Base-by-base conservation (phyloP, 2,797 vertebrate genomes). In the Hafferia zeledoni region DNA sequence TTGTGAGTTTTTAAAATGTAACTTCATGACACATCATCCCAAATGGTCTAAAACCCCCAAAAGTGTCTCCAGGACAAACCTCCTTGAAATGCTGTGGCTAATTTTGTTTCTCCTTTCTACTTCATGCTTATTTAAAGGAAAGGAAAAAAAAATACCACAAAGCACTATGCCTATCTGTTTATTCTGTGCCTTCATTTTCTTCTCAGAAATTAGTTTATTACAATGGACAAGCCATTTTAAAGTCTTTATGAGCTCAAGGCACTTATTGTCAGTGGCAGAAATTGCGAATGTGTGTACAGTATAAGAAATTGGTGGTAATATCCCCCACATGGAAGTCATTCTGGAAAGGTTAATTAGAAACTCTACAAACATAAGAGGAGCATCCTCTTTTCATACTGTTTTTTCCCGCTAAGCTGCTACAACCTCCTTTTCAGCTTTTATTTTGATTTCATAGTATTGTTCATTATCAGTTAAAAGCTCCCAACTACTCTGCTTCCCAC, bases 301-400 rank as follows among this genome's bases (percentile, higher is more conserved):
- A 13, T 64, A 75, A 69, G 85, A 69, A 89, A 87, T 25, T 0
- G 0, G 44, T 78, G 60, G 74, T 75, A 90, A 90, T 85, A 85
- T 92, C 46, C 41, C 43, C 78, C 30, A 30, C 25, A 44, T 22
- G 57, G 50, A 91, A 89, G 22, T 81, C 0, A 61, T 78, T 87
- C 49, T 89, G 69, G 69, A 89, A 89, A 86, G 69, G 83, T 74
- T 91, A 89, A 75, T 93, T 95, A 87, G 76, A 78, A 92, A 61
- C 47, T 78, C 47, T 50, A 5, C 55, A 41, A 85, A 75, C 19
- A 46, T 20, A 39, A 72, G 43, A 39, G 78, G 44, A 94, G 63
- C 49, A 85, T 85, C 49, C 15, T 87, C 28, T 56, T 25, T 84
- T 84, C 28, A 3, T 77, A 19, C 7, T 44, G 2, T 39, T 72